Percentiles rank a stretch among this genome's conserved stretches.
These are phyloP conservation scores for Lophius americanus DNA, from an alignment of 2,797 vertebrate genomes.

Conservation along the genomic window DNA sequence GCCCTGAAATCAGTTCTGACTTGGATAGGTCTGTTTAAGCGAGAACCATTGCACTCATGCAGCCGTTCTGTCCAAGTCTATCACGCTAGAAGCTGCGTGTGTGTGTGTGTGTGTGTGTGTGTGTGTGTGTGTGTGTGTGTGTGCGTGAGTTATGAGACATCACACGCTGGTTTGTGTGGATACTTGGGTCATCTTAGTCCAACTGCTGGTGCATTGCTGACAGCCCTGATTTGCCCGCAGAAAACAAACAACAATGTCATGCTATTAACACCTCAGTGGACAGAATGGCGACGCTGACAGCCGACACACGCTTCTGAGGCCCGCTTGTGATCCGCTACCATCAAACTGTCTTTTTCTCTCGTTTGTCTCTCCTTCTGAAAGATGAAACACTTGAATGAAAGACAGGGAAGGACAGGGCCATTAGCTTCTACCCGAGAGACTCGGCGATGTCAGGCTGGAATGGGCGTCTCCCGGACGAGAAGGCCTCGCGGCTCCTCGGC, in stretches of 20 bases:
- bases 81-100: slow-evolving; percentile 28
- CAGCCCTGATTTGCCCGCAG: slow-evolving; percentile 33
- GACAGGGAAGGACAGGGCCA: slow-evolving; percentile 30
- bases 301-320: slow-evolving; percentile 15
- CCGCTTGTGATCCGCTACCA: slow-evolving; percentile 25
- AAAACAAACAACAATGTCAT: slow-evolving; percentile 17
- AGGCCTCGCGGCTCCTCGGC: slow-evolving; percentile 25
- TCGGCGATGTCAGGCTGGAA: slow-evolving; percentile 16
- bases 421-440: slow-evolving; percentile 38
- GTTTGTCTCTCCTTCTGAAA: slow-evolving; percentile 23
- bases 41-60: slow-evolving; percentile 40
- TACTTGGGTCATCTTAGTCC: slow-evolving; percentile 51
- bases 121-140: slow-evolving; percentile 1
- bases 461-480: slow-evolving; percentile 16
- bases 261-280: slow-evolving; percentile 44
- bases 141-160: slow-evolving; percentile 32
- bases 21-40: slow-evolving; percentile 42
- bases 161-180: slow-evolving; percentile 25
- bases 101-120: neutral
- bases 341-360: slow-evolving; percentile 38
- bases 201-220: slow-evolving; percentile 49
- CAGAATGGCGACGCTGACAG: slow-evolving; percentile 19
- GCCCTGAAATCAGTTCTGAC: slow-evolving; percentile 46
- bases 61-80: slow-evolving; percentile 48
- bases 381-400: slow-evolving; percentile 18